Evolutionary conservation across 1,140 invertebrate genomes (phyloP), one percentile per base, ranked within the genome.

Genomic region (Lasioglossum albipes): DNA sequence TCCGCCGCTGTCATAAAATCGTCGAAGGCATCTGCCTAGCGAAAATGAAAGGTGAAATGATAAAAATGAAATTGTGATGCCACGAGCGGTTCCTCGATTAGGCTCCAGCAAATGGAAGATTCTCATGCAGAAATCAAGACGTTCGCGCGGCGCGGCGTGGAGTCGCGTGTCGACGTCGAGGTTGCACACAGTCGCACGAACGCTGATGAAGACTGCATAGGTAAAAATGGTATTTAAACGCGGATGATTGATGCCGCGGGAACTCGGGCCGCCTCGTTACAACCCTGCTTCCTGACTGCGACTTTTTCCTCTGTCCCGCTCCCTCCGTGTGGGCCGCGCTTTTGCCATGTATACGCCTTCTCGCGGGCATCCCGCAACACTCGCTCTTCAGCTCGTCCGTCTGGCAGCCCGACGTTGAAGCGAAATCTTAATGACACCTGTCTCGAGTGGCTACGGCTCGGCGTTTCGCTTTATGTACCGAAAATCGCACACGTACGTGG

Each of bases 361-460:
- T 72, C 68, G 66, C 36, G 74, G 78, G 79, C 73, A 79, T 71
- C 78, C 49, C 79, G 64, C 59, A 72, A 81, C 79, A 52, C 49
- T 68, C 75, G 68, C 75, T 72, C 71, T 61, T 79, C 65, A 75
- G 36, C 82, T 78, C 76, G 41, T 10, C 65, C 69, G 69, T 83
- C 77, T 79, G 78, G 73, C 82, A 71, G 73, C 52, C 36, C 82
- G 65, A 62, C 71, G 61, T 69, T 78, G 61, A 85, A 88, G 83
- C 78, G 83, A 88, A 88, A 87, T 84, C 83, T 83, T 88, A 87
- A 88, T 84, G 83, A 85, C 87, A 87, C 85, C 77, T 87, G 80
- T 88, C 83, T 74, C 57, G 83, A 83, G 65, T 59, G 81, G 62
- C 73, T 16, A 41, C 36, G 57, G 62, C 69, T 49, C 66, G 27